Evolutionary conservation across 2,113 vertebrate species (phyloP), one percentile per base, ranked within the genome.

Genomic region (Halichoerus grypus): DNA sequence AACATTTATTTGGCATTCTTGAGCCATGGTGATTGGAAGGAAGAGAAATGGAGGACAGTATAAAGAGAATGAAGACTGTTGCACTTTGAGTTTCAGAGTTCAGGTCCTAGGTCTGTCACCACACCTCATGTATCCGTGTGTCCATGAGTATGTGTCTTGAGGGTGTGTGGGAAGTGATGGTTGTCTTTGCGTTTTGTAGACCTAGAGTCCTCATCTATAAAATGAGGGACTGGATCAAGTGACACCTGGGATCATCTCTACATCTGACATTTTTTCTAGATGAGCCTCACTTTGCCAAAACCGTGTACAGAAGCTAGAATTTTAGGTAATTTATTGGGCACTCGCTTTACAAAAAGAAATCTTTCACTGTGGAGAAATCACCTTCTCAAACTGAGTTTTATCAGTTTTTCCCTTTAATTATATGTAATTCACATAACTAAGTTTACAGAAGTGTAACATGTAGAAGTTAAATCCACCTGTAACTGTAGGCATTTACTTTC

Each of bases 181-280:
- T 83, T 69, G n/a, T 92, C 36, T 95, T 79, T 93, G n/a, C 53
- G 18, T 95, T 95, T 95, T 88, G 26, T 46, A 93, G 42, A 84
- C 57, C 26, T 36, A 79, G 2, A 84, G 31, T 92, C 57, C 84
- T 95, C 36, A 69, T 92, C 80, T 97, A 19, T 67, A 95, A 95
- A 96, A 77, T 36, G 59, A 71, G 42, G 63, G 33, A 46, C 51
- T 77, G 10, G 51, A 63, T 76, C 42, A 97, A 28, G 42, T 63
- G 39, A 77, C 63, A 57, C 1, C n/a, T 84, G 39, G 76, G 16
- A 21, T 93, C 63, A 49, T 85, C 69, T 88, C 55, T 91, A 85
- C 21, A 55, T 42, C 28, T 93, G 33, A 71, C 42, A 13, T 95
- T 71, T 88, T 91, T 65, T 87, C 42, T 97, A 86, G 87, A 51